Conservation (phyloP, 2,797 vertebrate species). For the Rachycentron canadum region DNA sequence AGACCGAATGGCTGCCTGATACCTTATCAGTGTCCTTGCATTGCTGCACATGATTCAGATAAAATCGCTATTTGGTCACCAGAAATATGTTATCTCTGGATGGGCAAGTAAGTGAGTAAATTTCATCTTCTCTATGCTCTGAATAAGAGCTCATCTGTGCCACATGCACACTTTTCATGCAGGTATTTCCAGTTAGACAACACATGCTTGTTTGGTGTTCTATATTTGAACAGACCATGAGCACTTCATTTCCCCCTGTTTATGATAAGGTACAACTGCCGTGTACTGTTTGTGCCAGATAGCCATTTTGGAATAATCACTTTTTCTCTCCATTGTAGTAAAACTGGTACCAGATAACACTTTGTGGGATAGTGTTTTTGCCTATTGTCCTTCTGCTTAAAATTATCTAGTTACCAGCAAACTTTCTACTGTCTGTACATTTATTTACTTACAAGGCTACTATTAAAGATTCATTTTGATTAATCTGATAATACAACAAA, state of each 20-base stretch:
- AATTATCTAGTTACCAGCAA: not conserved
- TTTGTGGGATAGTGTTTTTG: not conserved
- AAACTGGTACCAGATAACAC: not conserved
- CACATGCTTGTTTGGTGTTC: constrained; percentile 61
- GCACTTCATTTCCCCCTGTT: constrained; percentile 38
- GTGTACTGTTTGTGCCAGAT: not conserved
- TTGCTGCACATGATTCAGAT: constrained; percentile 32
- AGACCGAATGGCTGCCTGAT: not conserved
- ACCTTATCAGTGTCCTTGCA: constrained; percentile 46
- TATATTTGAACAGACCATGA: constrained; percentile 56
- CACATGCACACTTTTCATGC: constrained; percentile 52
- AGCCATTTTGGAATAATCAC: not conserved
- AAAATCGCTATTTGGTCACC: constrained; percentile 31
- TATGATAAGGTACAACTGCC: not conserved
- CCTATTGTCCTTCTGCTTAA: not conserved
- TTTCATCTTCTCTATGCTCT: constrained; percentile 26
- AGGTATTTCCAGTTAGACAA: constrained; percentile 86
- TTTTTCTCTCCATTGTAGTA: not conserved
- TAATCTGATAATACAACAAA: not conserved
- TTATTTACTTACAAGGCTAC: not conserved
- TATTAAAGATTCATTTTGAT: not conserved
- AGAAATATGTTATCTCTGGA: not conserved
- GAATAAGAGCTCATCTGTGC: constrained; percentile 8
- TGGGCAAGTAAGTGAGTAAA: constrained; percentile 4
- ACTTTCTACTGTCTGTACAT: not conserved